phyloP scores from a whole-genome alignment of 2,888 invertebrate genomes.

The Cheilosia urbana region DNA sequence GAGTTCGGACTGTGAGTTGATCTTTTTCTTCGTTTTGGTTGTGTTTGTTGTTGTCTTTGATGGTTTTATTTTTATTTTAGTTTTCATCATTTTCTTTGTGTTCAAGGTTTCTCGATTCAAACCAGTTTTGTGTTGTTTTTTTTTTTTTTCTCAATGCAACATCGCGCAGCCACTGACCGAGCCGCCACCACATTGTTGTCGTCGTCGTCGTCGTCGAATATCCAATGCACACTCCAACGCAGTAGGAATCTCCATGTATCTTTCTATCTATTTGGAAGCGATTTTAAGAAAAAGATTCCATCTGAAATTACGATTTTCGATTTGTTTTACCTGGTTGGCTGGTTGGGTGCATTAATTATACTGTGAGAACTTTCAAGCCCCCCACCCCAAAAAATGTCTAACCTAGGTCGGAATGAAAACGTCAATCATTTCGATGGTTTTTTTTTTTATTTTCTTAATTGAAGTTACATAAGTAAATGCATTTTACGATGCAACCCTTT shows the following conservation, averaged over 20 bases:
- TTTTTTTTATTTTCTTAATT: conserved; percentile 25
- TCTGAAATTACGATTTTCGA: conserved; percentile 44
- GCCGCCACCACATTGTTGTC: conserved; percentile 4
- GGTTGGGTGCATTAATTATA: conserved; percentile 55
- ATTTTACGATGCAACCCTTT: conserved; percentile 30
- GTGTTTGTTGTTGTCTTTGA: conserved; percentile 13
- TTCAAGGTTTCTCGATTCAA: conserved; percentile 56
- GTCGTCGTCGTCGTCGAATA: conserved; percentile 14
- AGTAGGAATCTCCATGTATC: conserved; percentile 42
- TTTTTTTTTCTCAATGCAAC: conserved; percentile 28
- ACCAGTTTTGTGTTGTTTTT: conserved; percentile 42
- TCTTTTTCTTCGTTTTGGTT: conserved; percentile 25
- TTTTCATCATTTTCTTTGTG: conserved; percentile 27
- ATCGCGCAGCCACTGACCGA: conserved; percentile 55
- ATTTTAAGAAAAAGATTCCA: conserved; percentile 48
- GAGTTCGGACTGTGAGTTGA: conserved; percentile 21
- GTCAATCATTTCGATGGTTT: conserved; percentile 58
- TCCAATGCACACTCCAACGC: conserved; percentile 2
- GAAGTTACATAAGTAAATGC: background rate
- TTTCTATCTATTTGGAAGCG: conserved; percentile 33
- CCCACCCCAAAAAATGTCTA: conserved; percentile 35
- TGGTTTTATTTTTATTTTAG: background rate
- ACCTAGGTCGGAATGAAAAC: conserved; percentile 69
- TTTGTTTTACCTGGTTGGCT: conserved; percentile 31
- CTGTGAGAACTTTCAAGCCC: conserved; percentile 49